A percentile compares a stretch with the other conserved stretches of the same genome.
These are phyloP conservation scores for Phenganax stokvisi DNA, from an alignment of 92 coral and sea anemone species.

Conservation along the genomic window DNA sequence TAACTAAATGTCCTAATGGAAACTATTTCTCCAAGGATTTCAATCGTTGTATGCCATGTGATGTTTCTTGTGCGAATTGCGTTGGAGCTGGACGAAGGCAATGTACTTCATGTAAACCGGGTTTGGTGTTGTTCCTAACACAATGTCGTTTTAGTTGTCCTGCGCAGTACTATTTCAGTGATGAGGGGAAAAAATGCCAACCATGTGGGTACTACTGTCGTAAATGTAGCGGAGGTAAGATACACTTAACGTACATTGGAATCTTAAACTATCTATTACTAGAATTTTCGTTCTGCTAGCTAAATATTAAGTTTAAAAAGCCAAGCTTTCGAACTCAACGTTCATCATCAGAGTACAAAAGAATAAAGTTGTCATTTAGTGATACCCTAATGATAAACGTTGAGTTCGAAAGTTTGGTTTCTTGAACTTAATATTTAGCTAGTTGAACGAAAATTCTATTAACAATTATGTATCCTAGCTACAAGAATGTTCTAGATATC, in stretches of 20 bases:
- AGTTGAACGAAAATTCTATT: too few relatives aligned
- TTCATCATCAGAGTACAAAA: too few relatives aligned
- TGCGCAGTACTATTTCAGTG: conserved; percentile 60
- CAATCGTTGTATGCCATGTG: conserved; percentile 66
- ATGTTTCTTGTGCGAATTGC: conserved; percentile 69
- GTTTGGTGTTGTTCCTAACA: conserved; percentile 55
- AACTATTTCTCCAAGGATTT: conserved; percentile 48
- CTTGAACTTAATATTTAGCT: too few relatives aligned
- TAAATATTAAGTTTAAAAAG: too few relatives aligned
- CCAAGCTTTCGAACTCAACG: too few relatives aligned
- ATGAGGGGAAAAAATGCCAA: conserved; percentile 58
- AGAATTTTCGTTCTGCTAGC: neutral
- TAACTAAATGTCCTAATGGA: conserved; percentile 68
- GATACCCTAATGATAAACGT: too few relatives aligned
- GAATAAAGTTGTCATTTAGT: too few relatives aligned
- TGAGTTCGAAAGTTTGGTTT: too few relatives aligned
- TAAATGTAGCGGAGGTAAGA: conserved; percentile 71
- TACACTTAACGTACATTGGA: neutral
- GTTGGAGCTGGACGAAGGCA: conserved; percentile 63
- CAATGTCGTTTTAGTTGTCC: conserved; percentile 72
- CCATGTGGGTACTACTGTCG: conserved; percentile 88
- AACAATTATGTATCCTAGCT: too few relatives aligned
- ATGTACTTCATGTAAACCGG: conserved; percentile 61
- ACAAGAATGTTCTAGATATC: too few relatives aligned
- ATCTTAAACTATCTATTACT: neutral